phyloP scores from a whole-genome alignment of 2,797 vertebrate genomes.

The Sus cebifrons region DNA sequence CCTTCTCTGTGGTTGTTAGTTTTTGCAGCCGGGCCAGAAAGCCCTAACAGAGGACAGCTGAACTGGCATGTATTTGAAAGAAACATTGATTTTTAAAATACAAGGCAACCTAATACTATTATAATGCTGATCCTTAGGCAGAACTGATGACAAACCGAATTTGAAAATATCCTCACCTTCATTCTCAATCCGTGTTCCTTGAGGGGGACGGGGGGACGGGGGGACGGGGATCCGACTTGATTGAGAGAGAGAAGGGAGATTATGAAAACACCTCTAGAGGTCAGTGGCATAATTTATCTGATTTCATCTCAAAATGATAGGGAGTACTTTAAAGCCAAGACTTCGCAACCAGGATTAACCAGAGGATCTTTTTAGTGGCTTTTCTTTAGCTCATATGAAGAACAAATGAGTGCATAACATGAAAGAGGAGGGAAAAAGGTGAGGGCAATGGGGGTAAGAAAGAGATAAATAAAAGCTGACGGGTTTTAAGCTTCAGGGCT shows the following conservation, averaged over 20 bases:
- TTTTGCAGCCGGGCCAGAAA: conserved; percentile 31
- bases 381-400: background rate
- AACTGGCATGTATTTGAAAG: background rate
- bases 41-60: background rate
- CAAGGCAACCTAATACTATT: background rate
- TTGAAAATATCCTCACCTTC: background rate
- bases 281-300: background rate
- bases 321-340: background rate
- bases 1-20: background rate
- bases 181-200: background rate
- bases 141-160: background rate
- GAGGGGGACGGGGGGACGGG: too few relatives aligned
- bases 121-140: background rate
- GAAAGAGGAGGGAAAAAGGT: background rate
- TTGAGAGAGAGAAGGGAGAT: background rate
- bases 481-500: background rate
- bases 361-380: background rate
- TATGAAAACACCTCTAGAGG: background rate
- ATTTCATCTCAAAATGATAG: conserved; percentile 17
- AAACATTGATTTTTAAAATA: conserved; percentile 60
- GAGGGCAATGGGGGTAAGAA: background rate
- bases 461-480: background rate
- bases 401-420: background rate
- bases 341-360: background rate
- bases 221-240: background rate